phyloP scores from a whole-genome alignment of 2,113 vertebrate genomes.

The Macrotus californicus region DNA sequence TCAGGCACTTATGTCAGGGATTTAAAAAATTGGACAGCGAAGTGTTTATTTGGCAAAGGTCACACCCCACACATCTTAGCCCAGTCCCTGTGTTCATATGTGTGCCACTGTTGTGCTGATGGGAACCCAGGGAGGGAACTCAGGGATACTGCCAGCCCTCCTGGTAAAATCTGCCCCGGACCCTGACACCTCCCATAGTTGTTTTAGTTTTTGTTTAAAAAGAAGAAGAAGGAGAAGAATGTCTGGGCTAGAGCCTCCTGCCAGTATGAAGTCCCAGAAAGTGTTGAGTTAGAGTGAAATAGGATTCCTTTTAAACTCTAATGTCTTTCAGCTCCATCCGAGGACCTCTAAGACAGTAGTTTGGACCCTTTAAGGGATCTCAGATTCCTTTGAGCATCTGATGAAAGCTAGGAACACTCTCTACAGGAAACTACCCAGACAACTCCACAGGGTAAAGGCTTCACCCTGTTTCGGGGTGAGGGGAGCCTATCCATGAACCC shows the following conservation, averaged over 20 bases:
- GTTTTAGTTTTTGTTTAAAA: neutral
- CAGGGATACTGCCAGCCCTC: neutral
- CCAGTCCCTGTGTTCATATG: neutral
- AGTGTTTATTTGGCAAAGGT: neutral
- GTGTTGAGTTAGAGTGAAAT: neutral
- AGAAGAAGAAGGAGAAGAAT: neutral
- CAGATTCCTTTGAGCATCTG: neutral
- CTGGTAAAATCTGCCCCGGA: neutral
- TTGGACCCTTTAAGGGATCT: neutral
- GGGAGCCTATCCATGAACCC: neutral
- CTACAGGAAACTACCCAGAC: rapidly evolving
- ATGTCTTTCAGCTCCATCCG: neutral
- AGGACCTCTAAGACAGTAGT: neutral
- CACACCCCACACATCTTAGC: neutral
- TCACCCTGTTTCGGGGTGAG: neutral
- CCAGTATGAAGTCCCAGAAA: neutral
- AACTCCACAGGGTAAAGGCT: neutral
- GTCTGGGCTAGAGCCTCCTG: neutral
- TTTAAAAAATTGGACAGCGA: neutral
- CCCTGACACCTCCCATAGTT: neutral
- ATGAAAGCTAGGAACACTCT: neutral
- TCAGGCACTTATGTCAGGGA: rapidly evolving
- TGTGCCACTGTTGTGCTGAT: rapidly evolving
- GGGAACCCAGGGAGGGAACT: neutral
- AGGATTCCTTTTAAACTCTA: neutral